A percentile compares a stretch with the other conserved stretches of the same genome.
phyloP scores from a whole-genome alignment of 2,113 vertebrate species.

The Trinectes maculatus region DNA sequence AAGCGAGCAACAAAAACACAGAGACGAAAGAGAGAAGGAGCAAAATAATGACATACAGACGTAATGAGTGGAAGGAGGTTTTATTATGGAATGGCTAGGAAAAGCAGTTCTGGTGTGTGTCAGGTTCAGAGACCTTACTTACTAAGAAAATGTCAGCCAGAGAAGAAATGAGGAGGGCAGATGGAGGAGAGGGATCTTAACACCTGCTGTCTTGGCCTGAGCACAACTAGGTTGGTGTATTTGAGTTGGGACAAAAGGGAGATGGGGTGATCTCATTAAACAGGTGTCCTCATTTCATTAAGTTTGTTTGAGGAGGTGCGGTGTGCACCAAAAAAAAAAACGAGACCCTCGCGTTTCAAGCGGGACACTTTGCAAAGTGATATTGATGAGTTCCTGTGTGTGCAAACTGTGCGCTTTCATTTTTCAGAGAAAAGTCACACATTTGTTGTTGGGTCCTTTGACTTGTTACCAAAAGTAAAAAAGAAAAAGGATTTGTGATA shows the following conservation, averaged over 20 bases:
- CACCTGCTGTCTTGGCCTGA: constrained; percentile 58
- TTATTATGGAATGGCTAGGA: constrained; percentile 51
- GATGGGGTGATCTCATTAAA: constrained; percentile 46
- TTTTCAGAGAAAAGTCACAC: neutral
- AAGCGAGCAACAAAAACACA: constrained; percentile 71
- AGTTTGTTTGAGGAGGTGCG: constrained; percentile 15
- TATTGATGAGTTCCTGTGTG: neutral
- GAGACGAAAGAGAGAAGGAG: constrained; percentile 27
- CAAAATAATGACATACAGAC: constrained; percentile 56
- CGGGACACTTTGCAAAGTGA: neutral
- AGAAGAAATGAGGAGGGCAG: constrained; percentile 35
- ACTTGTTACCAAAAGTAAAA: constrained; percentile 2
- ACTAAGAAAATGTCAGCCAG: constrained; percentile 43
- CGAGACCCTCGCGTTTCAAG: neutral
- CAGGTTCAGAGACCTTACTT: constrained; percentile 36
- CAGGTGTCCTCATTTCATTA: constrained; percentile 61
- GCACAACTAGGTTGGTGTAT: constrained; percentile 35
- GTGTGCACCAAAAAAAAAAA: constrained; percentile 11
- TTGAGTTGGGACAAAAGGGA: constrained; percentile 46
- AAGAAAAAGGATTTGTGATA: neutral
- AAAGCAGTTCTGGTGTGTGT: constrained; percentile 43
- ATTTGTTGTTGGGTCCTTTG: neutral
- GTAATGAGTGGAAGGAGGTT: constrained; percentile 41
- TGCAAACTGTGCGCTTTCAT: constrained; percentile 2
- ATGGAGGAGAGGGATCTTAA: constrained; percentile 38